A percentile compares a stretch with the other conserved stretches of the same genome.
phyloP scores from a whole-genome alignment of 2,888 invertebrate genomes.

The Nematopogon swammerdamellus region DNA sequence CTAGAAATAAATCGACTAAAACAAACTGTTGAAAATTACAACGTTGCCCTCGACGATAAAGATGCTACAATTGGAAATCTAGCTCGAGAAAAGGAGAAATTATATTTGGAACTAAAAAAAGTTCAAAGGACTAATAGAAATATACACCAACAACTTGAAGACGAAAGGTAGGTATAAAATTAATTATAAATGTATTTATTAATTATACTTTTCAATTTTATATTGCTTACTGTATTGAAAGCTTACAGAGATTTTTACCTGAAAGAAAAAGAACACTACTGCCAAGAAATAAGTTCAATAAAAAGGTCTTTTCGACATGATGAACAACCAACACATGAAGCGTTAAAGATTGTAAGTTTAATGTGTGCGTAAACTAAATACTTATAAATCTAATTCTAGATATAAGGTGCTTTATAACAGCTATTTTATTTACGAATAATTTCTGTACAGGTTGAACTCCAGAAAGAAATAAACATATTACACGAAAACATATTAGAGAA shows the following conservation, averaged over 20 bases:
- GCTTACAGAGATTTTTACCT: constrained; percentile 38
- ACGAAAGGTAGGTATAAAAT: constrained; percentile 52
- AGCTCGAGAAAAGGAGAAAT: constrained; percentile 48
- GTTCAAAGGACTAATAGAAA: constrained; percentile 40
- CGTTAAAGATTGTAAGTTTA: neutral
- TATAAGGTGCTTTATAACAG: too few species aligned
- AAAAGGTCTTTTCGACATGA: neutral
- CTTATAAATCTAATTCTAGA: too few species aligned
- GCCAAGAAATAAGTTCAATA: constrained; percentile 27
- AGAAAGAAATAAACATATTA: constrained; percentile 25
- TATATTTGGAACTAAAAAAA: constrained; percentile 41
- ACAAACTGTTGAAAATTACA: constrained; percentile 34
- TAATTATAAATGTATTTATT: too few species aligned
- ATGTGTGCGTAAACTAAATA: too few species aligned
- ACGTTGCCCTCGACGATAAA: constrained; percentile 38
- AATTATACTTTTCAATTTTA: too few species aligned
- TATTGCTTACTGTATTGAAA: too few species aligned
- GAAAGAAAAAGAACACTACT: constrained; percentile 51
- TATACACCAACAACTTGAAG: constrained; percentile 49
- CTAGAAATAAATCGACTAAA: constrained; percentile 39
- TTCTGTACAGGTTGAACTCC: constrained; percentile 9
- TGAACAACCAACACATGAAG: neutral
- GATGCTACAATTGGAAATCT: constrained; percentile 42
- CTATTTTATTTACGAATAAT: too few species aligned
- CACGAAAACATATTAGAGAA: constrained; percentile 22